phyloP scores from a whole-genome alignment of 2,113 vertebrate species.

The Chloroceryle aenea region DNA sequence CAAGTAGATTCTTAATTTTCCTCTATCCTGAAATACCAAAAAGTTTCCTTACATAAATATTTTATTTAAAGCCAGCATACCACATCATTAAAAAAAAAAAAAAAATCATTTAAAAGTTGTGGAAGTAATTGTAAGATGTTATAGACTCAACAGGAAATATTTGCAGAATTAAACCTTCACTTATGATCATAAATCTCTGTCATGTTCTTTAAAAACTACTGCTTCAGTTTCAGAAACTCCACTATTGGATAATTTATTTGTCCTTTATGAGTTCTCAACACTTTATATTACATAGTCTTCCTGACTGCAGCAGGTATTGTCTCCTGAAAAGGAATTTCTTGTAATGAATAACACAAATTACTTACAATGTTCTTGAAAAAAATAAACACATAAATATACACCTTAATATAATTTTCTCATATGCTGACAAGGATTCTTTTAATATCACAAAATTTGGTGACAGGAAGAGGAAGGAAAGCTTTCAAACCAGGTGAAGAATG shows the following conservation, averaged over 20 bases:
- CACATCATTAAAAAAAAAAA: not conserved
- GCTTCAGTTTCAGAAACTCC: not conserved
- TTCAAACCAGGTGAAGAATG: not conserved
- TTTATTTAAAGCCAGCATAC: not conserved
- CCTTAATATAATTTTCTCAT: not conserved
- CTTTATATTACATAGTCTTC: not conserved
- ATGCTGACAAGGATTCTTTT: not conserved
- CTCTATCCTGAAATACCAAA: not conserved
- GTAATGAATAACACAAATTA: not conserved
- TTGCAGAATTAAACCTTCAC: not conserved
- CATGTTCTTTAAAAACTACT: not conserved
- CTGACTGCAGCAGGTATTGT: not conserved
- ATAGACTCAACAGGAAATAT: not conserved
- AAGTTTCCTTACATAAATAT: not conserved
- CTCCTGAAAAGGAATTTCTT: not conserved
- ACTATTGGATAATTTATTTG: not conserved
- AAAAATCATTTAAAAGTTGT: not conserved
- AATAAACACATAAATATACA: not conserved
- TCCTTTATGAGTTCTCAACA: not conserved
- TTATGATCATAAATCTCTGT: not conserved
- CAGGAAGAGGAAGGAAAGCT: not conserved
- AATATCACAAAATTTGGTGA: not conserved
- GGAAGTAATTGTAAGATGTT: not conserved
- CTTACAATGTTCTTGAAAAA: not conserved
- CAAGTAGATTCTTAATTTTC: constrained; percentile 6